A percentile compares a stretch with the other conserved stretches of the same genome.
Conservation (phyloP, 2,113 vertebrate genomes). For the Siniperca chuatsi region DNA sequence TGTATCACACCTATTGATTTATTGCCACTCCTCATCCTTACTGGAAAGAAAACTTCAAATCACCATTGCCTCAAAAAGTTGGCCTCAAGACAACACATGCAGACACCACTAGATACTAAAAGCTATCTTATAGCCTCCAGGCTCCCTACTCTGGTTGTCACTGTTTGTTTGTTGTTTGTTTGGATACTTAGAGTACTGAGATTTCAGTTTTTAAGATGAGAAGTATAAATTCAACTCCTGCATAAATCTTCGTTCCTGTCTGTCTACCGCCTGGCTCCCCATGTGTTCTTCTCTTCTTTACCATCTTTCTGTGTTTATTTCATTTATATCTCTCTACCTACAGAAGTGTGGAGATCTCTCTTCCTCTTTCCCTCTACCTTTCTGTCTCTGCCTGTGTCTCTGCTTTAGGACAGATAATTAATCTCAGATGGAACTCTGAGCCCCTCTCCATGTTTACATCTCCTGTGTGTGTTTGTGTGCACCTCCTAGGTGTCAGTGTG, state of each 20-base stretch:
- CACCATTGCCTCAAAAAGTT: slow-evolving; percentile 48
- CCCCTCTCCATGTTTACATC: slow-evolving; percentile 63
- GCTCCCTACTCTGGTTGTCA: slow-evolving; percentile 53
- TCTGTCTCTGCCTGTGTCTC: slow-evolving; percentile 51
- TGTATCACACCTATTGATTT: slow-evolving; percentile 27
- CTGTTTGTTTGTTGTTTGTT: slow-evolving; percentile 39
- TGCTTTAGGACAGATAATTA: slow-evolving; percentile 76
- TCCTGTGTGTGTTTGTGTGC: slow-evolving; percentile 53
- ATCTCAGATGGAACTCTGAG: slow-evolving; percentile 72
- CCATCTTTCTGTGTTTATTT: slow-evolving; percentile 54
- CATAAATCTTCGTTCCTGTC: slow-evolving; percentile 22
- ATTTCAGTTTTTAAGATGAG: slow-evolving; percentile 43
- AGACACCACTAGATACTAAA: slow-evolving; percentile 39
- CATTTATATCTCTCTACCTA: slow-evolving; percentile 59
- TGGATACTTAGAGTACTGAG: slow-evolving; percentile 31
- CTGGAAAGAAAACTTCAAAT: slow-evolving; percentile 51
- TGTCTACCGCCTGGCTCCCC: slow-evolving; percentile 29
- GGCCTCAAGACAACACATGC: slow-evolving; percentile 54
- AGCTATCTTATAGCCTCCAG: slow-evolving; percentile 48
- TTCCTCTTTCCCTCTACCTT: slow-evolving; percentile 47
- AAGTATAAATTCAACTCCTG: slow-evolving; percentile 40
- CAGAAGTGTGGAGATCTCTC: slow-evolving; percentile 60
- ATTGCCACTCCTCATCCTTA: slow-evolving; percentile 29
- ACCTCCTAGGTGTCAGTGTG: slow-evolving; percentile 13
- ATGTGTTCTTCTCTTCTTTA: slow-evolving; percentile 20